Percentiles rank a stretch among this genome's conserved stretches.
Conservation (phyloP, 2,888 invertebrate species). For the Watsonalla cultraria region DNA sequence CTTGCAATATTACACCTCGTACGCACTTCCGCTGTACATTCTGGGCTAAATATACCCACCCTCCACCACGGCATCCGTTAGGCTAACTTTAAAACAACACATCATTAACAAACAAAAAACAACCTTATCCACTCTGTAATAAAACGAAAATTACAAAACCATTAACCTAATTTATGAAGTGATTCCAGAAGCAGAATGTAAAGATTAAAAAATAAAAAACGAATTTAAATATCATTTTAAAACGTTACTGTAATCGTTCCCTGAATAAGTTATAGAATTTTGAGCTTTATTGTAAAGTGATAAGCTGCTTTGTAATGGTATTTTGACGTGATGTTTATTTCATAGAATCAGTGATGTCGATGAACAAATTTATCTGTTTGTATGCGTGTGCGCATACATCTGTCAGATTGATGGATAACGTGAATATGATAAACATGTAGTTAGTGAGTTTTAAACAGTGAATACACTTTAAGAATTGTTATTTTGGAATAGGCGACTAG, state of each 20-base stretch:
- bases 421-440: constrained; percentile 24
- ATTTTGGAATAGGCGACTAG: background rate
- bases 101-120: background rate
- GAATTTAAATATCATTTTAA: constrained; percentile 18
- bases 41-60: constrained; percentile 43
- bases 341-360: constrained; percentile 24
- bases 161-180: constrained; percentile 7
- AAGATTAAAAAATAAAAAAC: constrained; percentile 18
- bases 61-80: constrained; percentile 41
- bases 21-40: constrained; percentile 46
- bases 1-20: constrained; percentile 53
- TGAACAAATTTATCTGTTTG: constrained; percentile 44
- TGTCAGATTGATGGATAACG: constrained; percentile 33
- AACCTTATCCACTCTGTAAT: background rate
- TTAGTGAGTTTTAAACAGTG: constrained; percentile 10
- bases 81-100: constrained; percentile 15
- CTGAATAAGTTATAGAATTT: constrained; percentile 11
- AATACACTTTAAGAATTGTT: constrained; percentile 7
- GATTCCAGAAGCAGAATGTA: constrained; percentile 17
- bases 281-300: background rate
- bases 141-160: constrained; percentile 1
- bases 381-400: constrained; percentile 27
- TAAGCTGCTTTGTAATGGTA: background rate
- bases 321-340: constrained; percentile 24
- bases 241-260: constrained; percentile 21